Conservation (phyloP, 2,113 vertebrate species). For the Raja brachyura region DNA sequence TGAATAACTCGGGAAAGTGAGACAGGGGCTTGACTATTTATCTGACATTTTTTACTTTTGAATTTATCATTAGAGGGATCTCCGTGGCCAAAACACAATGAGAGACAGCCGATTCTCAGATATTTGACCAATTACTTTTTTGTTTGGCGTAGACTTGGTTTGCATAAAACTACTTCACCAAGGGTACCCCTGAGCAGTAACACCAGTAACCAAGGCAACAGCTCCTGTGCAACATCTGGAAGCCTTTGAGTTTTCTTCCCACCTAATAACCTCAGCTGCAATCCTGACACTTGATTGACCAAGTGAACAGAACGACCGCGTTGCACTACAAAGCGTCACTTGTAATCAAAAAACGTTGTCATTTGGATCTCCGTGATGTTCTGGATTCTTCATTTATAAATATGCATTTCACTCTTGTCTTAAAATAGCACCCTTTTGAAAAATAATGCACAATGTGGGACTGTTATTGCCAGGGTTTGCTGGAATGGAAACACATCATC, state of each 20-base stretch:
- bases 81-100: neutral
- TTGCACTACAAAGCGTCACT: neutral
- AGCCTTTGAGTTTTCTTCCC: neutral
- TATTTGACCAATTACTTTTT: neutral
- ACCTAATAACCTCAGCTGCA: neutral
- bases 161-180: neutral
- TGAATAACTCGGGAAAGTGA: too few relatives aligned
- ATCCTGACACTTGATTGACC: neutral
- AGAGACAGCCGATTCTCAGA: neutral
- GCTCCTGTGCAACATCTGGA: neutral
- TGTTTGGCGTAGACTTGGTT: neutral
- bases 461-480: neutral
- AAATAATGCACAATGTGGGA: neutral
- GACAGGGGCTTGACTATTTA: neutral
- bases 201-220: conserved; percentile 1
- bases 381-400: neutral
- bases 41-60: neutral
- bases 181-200: neutral
- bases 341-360: neutral
- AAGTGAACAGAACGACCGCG: neutral
- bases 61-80: neutral
- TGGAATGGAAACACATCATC: neutral
- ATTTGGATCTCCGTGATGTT: neutral
- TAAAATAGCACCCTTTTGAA: conserved; percentile 13
- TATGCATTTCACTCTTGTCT: neutral